phyloP scores from a whole-genome alignment of 1,140 invertebrate species.

The Euura lappo region DNA sequence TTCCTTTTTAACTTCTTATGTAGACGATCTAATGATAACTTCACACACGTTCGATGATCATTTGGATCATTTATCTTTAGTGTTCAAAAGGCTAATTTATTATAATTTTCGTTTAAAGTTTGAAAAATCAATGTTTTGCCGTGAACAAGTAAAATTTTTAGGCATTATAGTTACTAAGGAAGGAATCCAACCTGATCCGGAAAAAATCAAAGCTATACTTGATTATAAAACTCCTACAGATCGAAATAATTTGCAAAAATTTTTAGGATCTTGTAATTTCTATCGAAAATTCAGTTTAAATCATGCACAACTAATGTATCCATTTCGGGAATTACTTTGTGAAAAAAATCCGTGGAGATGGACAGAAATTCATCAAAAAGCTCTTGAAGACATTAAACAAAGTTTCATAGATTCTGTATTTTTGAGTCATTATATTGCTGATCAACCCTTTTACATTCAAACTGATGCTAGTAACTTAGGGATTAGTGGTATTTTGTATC shows the following conservation, averaged over 20 bases:
- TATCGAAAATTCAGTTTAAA: too few relatives aligned
- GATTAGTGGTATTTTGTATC: not conserved
- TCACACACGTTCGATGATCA: constrained; percentile 27
- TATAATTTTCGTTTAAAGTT: constrained; percentile 19
- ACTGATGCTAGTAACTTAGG: not conserved
- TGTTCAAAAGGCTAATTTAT: constrained; percentile 8
- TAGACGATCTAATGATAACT: constrained; percentile 28
- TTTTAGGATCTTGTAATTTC: too few relatives aligned
- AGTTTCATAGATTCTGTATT: constrained; percentile 22
- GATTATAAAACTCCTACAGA: too few relatives aligned
- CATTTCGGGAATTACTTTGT: too few relatives aligned
- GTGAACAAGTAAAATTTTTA: too few relatives aligned
- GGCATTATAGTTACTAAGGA: too few relatives aligned
- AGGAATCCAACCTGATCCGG: too few relatives aligned
- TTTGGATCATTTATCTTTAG: constrained; percentile 22
- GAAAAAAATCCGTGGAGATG: too few relatives aligned
- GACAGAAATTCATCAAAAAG: constrained; percentile 12
- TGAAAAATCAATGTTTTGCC: too few relatives aligned
- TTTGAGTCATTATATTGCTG: constrained; percentile 16
- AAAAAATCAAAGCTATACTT: too few relatives aligned
- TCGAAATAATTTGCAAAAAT: too few relatives aligned
- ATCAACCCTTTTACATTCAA: not conserved
- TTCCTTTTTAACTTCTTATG: constrained; percentile 20
- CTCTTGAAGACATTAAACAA: constrained; percentile 21
- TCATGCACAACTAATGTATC: too few relatives aligned